A percentile compares a stretch with the other conserved stretches of the same genome.
These are phyloP conservation scores for Hippopotamus amphibius DNA, from an alignment of 2,113 vertebrate genomes.

Conservation along the genomic window DNA sequence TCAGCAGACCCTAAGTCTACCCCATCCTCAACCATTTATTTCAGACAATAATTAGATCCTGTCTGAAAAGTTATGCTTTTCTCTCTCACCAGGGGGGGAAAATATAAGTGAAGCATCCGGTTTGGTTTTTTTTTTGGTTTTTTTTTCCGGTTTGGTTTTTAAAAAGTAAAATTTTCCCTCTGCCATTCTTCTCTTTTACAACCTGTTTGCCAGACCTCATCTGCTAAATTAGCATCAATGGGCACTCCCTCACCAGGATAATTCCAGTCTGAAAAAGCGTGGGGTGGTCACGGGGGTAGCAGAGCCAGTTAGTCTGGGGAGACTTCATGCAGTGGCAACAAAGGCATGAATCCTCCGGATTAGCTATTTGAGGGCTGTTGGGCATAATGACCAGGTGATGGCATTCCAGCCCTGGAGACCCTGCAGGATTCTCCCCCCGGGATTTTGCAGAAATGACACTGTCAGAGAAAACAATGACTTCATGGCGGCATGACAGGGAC, in stretches of 20 bases:
- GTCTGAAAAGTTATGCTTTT: conserved; percentile 47
- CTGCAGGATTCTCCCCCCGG: conserved; percentile 58
- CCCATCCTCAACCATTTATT: conserved; percentile 30
- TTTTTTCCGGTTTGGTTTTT: no score
- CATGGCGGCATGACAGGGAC: conserved; percentile 70
- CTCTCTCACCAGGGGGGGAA: not conserved
- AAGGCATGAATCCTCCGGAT: not conserved
- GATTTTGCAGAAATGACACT: conserved; percentile 72
- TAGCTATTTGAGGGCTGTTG: not conserved
- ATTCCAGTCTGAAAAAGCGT: not conserved
- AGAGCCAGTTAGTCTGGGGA: not conserved
- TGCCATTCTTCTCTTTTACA: conserved; percentile 3
- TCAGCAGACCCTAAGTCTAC: conserved; percentile 26
- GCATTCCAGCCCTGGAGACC: not conserved
- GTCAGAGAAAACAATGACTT: conserved; percentile 77
- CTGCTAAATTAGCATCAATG: not conserved
- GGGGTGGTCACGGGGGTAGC: not conserved
- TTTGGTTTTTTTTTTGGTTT: not conserved
- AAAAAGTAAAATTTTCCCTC: not conserved
- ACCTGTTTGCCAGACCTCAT: not conserved
- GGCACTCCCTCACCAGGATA: not conserved
- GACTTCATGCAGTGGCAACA: rapidly evolving
- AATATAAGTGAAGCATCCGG: not conserved
- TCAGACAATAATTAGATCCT: conserved; percentile 58
- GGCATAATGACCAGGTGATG: conserved; percentile 25